Percentiles rank a stretch among this genome's conserved stretches.
phyloP scores from a whole-genome alignment of 2,113 vertebrate species.

The Spheniscus mendiculus region DNA sequence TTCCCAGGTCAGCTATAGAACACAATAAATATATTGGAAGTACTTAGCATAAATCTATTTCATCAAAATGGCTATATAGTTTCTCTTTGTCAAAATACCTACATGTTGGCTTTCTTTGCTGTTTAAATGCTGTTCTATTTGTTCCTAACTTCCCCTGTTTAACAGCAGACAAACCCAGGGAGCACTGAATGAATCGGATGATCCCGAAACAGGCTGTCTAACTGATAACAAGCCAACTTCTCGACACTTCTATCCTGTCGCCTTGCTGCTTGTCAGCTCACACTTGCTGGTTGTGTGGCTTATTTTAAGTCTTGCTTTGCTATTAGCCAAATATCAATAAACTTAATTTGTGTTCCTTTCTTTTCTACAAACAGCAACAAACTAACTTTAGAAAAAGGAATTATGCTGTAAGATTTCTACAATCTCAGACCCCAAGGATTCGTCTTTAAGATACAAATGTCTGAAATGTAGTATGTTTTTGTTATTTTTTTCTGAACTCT shows the following conservation, averaged over 20 bases:
- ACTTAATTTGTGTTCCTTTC: slow-evolving; percentile 71
- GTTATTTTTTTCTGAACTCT: slow-evolving; percentile 46
- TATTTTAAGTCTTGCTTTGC: slow-evolving; percentile 99
- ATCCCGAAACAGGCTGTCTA: slow-evolving; percentile 92
- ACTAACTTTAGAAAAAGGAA: slow-evolving; percentile 62
- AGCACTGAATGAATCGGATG: slow-evolving; percentile 91
- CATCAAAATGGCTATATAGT: not conserved
- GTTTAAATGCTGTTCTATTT: slow-evolving; percentile 75
- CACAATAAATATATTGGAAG: not conserved
- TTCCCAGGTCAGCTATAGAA: not conserved
- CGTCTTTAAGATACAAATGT: slow-evolving; percentile 61
- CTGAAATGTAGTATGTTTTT: slow-evolving; percentile 61
- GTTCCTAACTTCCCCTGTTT: slow-evolving; percentile 77
- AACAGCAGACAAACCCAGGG: slow-evolving; percentile 94
- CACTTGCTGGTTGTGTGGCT: slow-evolving; percentile 99
- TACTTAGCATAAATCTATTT: not conserved
- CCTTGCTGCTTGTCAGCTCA: slow-evolving; percentile 98
- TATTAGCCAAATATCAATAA: slow-evolving; percentile 99
- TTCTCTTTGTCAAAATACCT: slow-evolving; percentile 46
- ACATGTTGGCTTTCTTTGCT: slow-evolving; percentile 63
- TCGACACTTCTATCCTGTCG: slow-evolving; percentile 99
- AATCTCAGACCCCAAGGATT: slow-evolving; percentile 71
- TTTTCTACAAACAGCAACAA: slow-evolving; percentile 77
- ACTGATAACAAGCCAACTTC: slow-evolving; percentile 97
- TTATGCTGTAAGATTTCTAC: slow-evolving; percentile 77